Evolutionary conservation across 2,888 invertebrate species (phyloP), one percentile per base, ranked within the genome.

Genomic region (Artemia sinica): DNA sequence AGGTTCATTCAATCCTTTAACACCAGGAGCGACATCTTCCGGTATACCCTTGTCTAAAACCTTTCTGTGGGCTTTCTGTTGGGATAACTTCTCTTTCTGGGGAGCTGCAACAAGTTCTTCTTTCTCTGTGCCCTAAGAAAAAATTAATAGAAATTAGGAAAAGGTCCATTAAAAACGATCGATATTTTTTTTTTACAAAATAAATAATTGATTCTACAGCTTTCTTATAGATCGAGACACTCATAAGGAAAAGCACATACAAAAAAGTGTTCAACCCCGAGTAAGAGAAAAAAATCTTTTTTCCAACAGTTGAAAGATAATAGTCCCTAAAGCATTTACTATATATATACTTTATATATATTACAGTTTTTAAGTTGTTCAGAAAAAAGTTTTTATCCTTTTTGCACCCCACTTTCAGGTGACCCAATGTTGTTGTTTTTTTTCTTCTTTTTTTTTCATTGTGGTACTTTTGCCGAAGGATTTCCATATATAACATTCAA

Each of bases 41-140:
- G 92, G 92, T 74, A 89, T 82, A 70, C 91, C 92, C 79, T 91
- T 91, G 75, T 91, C 91, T 74, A 92, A 79, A 70, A 92, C 86
- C 82, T 91, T 91, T 75, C 86, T 84, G 77, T 92, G 92, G 71
- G 86, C 82, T 78, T 87, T 88, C 76, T 88, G 87, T 79, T 84
- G 83, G 72, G 85, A 85, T 8, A 87, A 78, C 10, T 87, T 86
- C 75, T 88, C 87, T 77, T 87, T 87, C 74, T 81, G 83, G 18
- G 81, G 75, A 50, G 68, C 70, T 70, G 81, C 81, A 18, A 80
- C 78, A 77, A 85, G 84, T 74, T 86, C 85, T 76, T 85, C 84
- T 74, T 83, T 68, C 13, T 68, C 50, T 10, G 67, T 49, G 10
- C n/a, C 28, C 70, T 58, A 52, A 10, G 48, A 28, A 11, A 11